Percentiles rank a stretch among this genome's conserved stretches.
Conservation (phyloP, 2,113 vertebrate genomes). For the Antechinus flavipes region DNA sequence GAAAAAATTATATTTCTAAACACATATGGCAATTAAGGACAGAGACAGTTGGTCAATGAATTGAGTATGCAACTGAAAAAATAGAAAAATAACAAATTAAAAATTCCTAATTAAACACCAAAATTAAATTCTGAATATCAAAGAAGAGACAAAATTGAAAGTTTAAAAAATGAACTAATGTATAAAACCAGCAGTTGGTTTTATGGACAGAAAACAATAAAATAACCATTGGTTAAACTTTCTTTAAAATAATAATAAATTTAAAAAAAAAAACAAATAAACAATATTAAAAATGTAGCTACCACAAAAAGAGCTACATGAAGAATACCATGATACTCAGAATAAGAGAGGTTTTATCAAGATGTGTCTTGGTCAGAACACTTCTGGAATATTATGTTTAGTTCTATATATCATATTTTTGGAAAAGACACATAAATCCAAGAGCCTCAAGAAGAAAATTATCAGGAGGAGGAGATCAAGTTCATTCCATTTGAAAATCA, state of each 20-base stretch:
- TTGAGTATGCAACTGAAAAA: too few relatives aligned
- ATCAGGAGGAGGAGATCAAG: neutral
- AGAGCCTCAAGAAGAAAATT: neutral
- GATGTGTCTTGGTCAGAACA: neutral
- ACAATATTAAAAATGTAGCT: neutral
- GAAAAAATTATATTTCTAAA: too few relatives aligned
- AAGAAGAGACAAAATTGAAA: too few relatives aligned
- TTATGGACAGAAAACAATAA: too few relatives aligned
- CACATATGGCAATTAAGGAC: too few relatives aligned
- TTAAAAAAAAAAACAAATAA: neutral
- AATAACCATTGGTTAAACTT: neutral
- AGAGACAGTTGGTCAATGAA: too few relatives aligned
- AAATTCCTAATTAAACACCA: too few relatives aligned
- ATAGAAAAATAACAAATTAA: too few relatives aligned
- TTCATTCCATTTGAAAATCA: neutral
- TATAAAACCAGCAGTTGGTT: too few relatives aligned
- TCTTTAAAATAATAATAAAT: too few relatives aligned
- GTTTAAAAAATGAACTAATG: too few relatives aligned
- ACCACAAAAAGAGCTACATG: neutral
- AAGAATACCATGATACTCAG: neutral
- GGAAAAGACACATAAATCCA: neutral
- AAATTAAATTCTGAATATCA: too few relatives aligned
- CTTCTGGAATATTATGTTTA: neutral
- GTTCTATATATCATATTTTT: neutral
- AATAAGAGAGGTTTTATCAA: neutral